Evolutionary conservation across 2,797 vertebrate species (phyloP), one percentile per base, ranked within the genome.

Genomic region (Gallinago nigripennis): DNA sequence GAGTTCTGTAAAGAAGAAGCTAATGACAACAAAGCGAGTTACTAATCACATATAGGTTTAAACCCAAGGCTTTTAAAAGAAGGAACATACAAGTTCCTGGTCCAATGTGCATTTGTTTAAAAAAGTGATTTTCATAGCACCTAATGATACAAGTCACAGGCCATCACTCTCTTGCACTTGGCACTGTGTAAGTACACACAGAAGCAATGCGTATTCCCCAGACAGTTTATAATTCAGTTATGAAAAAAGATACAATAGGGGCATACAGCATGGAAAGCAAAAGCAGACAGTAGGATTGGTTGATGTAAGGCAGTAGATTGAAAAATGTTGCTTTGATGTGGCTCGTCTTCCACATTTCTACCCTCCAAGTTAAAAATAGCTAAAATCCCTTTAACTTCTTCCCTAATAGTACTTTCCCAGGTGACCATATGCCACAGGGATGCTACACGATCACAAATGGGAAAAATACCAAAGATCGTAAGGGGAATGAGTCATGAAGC

Each of bases 401-500:
- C 35, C 33, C 54, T 91, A 79, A 73, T 54, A 84, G 51, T 45
- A 75, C 54, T 92, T 77, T 79, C 81, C 70, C 81, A 87, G 91
- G 84, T 96, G 93, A 91, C 86, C 88, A 79, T 81, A 95, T 88
- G 84, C 82, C 89, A 89, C 61, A 92, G 79, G 68, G 86, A 91
- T 76, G 46, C 82, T 75, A 71, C 57, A n/a, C 0, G 5, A 88
- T 88, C 89, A 94, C 69, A 45, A 70, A 63, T 60, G 77, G 89
- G 91, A 92, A 94, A 90, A 86, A 80, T 81, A 91, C 81, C 88
- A 93, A 91, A 89, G 84, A 91, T 87, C 8, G 0, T 64, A 86
- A 88, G 60, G 61, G 63, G 90, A 76, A 81, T 88, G 95, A 96
- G 82, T 94, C 79, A 96, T 27, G 54, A 87, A 91, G 50, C 61